A percentile compares a stretch with the other conserved stretches of the same genome.
These are phyloP conservation scores for Syngnathus typhle DNA, from an alignment of 2,113 vertebrate species.

Conservation along the genomic window DNA sequence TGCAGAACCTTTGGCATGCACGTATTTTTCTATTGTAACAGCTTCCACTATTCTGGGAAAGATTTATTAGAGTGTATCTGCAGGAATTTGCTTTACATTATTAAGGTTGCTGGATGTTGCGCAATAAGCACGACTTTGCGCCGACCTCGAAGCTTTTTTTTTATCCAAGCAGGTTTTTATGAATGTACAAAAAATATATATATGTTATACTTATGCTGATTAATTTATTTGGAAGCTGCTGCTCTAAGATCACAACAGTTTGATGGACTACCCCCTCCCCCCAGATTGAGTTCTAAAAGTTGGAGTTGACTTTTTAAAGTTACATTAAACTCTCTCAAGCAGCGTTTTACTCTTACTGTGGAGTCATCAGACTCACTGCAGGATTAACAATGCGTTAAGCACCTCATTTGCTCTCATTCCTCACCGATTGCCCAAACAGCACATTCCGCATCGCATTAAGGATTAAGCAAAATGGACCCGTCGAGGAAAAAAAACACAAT, in stretches of 20 bases:
- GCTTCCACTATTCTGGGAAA: not conserved
- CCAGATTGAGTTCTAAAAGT: not conserved
- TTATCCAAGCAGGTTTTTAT: not conserved
- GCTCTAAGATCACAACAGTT: not conserved
- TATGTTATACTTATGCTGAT: not conserved
- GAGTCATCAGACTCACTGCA: slow-evolving; percentile 32
- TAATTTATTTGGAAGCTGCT: not conserved
- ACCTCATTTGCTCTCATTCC: slow-evolving; percentile 52
- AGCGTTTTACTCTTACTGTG: not conserved
- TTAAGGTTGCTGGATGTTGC: not conserved
- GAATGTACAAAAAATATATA: not conserved
- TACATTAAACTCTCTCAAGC: not conserved
- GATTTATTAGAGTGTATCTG: slow-evolving; percentile 5
- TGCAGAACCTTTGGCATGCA: not conserved
- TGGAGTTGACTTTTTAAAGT: not conserved
- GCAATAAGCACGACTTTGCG: not conserved
- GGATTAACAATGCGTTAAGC: slow-evolving; percentile 62
- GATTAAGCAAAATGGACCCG: slow-evolving; percentile 19
- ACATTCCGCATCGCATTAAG: slow-evolving; percentile 34
- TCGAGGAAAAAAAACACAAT: slow-evolving; percentile 13
- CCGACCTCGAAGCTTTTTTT: slow-evolving; percentile 2
- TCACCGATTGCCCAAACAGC: slow-evolving; percentile 41
- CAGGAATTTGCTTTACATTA: slow-evolving; percentile 2
- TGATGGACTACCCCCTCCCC: no score
- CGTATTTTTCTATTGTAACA: not conserved